Percentiles rank a stretch among this genome's conserved stretches.
These are phyloP conservation scores for Neogobius melanostomus DNA, from an alignment of 2,113 vertebrate species.

Conservation along the genomic window DNA sequence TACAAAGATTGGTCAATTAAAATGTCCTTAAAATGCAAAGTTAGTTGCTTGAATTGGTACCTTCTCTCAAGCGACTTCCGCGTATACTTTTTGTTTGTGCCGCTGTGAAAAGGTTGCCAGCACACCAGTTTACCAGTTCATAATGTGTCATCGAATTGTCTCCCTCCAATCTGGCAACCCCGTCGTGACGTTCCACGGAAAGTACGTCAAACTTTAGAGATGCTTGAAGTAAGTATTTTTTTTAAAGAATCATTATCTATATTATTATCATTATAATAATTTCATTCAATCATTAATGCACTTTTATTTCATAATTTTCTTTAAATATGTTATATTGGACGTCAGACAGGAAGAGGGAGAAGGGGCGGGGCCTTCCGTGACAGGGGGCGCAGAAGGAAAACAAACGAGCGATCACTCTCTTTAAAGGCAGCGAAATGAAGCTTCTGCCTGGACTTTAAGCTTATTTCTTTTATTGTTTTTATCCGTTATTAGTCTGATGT, in stretches of 20 bases:
- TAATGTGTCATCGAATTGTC: neutral
- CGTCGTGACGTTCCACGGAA: neutral
- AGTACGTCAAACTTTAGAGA: neutral
- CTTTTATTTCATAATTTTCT: neutral
- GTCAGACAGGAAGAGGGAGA: neutral
- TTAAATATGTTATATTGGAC: neutral
- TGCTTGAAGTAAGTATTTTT: neutral
- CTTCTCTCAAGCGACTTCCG: neutral
- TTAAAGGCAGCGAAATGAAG: conserved; percentile 7
- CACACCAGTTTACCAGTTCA: neutral
- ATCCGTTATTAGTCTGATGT: neutral
- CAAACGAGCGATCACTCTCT: conserved; percentile 20
- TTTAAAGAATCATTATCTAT: neutral
- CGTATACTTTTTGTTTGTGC: conserved; percentile 32
- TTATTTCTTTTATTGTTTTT: neutral
- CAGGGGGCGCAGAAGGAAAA: conserved; percentile 37
- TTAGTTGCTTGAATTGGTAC: neutral
- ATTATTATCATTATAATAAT: neutral
- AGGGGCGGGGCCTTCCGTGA: conserved; percentile 24
- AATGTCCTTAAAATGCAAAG: neutral
- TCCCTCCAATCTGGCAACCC: conserved; percentile 1
- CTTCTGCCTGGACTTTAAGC: conserved; percentile 8
- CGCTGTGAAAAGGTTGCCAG: conserved; percentile 14
- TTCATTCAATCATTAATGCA: neutral
- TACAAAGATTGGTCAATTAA: neutral